These are phyloP conservation scores for Sympetrum striolatum DNA, from an alignment of 2,888 invertebrate species.

Conservation along the genomic window DNA sequence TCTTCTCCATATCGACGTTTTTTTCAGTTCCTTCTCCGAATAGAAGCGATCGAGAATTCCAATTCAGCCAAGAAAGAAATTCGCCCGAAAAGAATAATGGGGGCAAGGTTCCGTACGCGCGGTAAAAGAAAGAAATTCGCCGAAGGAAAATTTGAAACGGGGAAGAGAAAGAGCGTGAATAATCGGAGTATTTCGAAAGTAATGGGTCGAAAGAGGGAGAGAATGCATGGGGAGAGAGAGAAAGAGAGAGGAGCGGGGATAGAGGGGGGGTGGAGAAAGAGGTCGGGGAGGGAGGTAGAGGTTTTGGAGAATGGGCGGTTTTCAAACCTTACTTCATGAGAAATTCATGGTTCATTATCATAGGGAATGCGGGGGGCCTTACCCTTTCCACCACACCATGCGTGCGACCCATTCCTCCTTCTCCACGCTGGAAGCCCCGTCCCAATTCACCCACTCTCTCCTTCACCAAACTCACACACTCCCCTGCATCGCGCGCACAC, in stretches of 20 bases:
- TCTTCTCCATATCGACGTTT: too few species aligned
- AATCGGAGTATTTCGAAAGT: not conserved
- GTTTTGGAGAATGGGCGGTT: slow-evolving; percentile 48
- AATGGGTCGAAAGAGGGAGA: not conserved
- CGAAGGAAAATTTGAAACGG: not conserved
- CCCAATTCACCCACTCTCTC: not conserved
- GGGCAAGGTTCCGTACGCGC: too few species aligned
- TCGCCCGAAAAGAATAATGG: not conserved
- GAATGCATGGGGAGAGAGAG: not conserved
- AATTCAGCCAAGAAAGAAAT: not conserved
- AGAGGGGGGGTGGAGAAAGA: not conserved
- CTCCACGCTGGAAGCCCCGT: not conserved
- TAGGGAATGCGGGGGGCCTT: slow-evolving; percentile 50
- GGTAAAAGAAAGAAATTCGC: not conserved
- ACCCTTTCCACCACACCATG: not conserved
- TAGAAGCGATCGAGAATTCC: not conserved
- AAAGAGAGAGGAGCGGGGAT: not conserved
- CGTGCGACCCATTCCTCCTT: not conserved
- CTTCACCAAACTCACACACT: not conserved
- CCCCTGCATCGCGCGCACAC: not conserved
- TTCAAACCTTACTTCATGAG: slow-evolving; percentile 48
- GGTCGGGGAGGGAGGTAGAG: not conserved
- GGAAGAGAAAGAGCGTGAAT: not conserved
- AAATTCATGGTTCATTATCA: slow-evolving; percentile 52
- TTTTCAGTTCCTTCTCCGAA: too few species aligned